Evolutionary conservation across 2,797 vertebrate species (phyloP).

Genomic region (Eremophila alpestris): DNA sequence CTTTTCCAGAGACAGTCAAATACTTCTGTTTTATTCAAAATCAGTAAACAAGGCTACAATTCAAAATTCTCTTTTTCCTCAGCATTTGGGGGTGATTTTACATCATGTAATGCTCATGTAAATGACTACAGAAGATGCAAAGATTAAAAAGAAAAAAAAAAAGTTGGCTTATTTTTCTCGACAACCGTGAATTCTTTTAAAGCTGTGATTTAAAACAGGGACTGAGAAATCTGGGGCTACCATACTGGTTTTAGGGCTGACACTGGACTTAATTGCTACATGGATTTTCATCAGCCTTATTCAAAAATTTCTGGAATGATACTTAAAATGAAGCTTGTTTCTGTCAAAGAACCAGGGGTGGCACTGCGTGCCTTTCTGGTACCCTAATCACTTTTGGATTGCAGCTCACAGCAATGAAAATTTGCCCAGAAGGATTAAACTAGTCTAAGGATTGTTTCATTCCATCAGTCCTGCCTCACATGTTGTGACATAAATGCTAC

Average conservation of each 20-base stretch:
- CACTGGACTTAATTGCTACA: background rate
- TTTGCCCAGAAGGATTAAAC: background rate
- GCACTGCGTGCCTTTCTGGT: background rate
- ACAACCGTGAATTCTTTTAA: background rate
- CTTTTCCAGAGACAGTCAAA: background rate
- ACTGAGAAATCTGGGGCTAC: background rate
- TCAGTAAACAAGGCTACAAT: background rate
- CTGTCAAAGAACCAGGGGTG: background rate
- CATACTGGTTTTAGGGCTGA: background rate
- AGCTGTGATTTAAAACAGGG: background rate
- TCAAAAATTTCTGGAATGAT: background rate
- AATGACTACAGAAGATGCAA: background rate
- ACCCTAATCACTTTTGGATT: background rate
- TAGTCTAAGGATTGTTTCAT: background rate
- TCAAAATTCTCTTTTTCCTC: background rate
- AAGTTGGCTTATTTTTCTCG: background rate
- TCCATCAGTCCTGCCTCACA: background rate
- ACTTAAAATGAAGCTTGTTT: background rate
- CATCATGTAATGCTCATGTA: background rate
- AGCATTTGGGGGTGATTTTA: background rate
- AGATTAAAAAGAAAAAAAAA: background rate
- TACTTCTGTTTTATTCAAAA: background rate
- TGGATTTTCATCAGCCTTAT: background rate
- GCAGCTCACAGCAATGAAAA: background rate
- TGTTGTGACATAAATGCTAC: background rate